Base-by-base conservation (phyloP, 53 echinoderm and acorn worm species). In the Arbacia lixula region DNA sequence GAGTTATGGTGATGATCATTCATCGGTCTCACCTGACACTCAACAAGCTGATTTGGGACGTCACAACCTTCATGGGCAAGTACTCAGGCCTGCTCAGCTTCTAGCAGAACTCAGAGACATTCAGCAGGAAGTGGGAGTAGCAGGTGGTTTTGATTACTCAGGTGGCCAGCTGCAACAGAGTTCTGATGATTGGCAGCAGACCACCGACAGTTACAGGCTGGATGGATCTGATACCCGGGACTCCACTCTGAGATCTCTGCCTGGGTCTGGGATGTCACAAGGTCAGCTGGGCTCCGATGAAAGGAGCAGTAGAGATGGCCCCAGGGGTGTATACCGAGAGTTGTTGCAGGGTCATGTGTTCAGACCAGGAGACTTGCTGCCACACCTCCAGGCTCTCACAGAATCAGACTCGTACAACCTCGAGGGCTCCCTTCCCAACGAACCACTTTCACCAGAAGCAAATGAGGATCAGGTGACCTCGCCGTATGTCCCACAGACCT, bases 281-380 rank as follows among this genome's bases (percentile, higher is more conserved):
- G 22, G 69, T 69, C 69, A 69, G 28, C 16, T 28, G 27, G 43
- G 26, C 17, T 25, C 26, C 19, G 28, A 28, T 69, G 28, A 28
- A 16, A 53, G 34, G 27, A 17, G 40, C 35, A 60, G 24, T 63
- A 43, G 42, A 1, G 6, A 33, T 3, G 82, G 82, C 20, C 43
- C 62, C 14, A 31, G 26, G 64, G 35, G 50, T 16, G 64, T 81
- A 17, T 81, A 81, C 64, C 39, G 14, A 29, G 82, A 81, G n/a
- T 21, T 81, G 14, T 41, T 81, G 20, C 62, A 63, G 30, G 64
- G 63, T 46, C 82, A 81, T 41, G 82, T 81, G 9, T 81, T 81
- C 24, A 81, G 63, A 52, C 82, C 82, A 43, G 57, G 73, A 19
- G 85, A 85, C 43, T 46, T 85, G 16, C 49, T 81, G 1, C 85